Base-by-base conservation (phyloP, 2,113 vertebrate species). In the Acinonyx jubatus region DNA sequence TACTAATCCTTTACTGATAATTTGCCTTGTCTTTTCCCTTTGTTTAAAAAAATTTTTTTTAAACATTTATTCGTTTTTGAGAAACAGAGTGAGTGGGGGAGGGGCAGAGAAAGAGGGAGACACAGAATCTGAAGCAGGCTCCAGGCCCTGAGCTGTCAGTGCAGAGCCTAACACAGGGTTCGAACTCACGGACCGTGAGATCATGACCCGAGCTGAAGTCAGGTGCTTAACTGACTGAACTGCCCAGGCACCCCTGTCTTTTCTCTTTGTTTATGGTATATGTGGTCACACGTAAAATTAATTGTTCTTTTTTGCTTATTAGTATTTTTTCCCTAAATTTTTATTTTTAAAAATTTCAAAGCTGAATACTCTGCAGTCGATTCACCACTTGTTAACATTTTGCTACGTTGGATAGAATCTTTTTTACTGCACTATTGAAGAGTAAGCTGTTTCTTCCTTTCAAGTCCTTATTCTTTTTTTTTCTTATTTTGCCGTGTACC, bases 311-410 rank as follows among this genome's bases (percentile, higher is more conserved):
- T 91, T 91, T 78, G 15, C 5, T 76, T 38, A 61, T 88, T 16
- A 36, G 25, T 69, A 57, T 61, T 91, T 93, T 93, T 85, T 50
- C 5, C 10, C 18, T 41, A 78, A 69, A 65, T 83, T 55, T 76
- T 94, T 84, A 79, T 80, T 92, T 85, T 66, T 79, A 89, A 90
- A 80, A 92, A 50, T 85, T 89, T 96, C 36, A 92, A 92, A 12
- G 52, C 83, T 66, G 12, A 78, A 27, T 69, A 41, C 41, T 61
- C 3, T 55, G 16, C 15, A 31, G 48, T 69, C n/a, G 48, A 63
- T 36, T 86, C 15, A 41, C 65, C 55, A 73, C 25, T 79, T 89
- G n/a, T 50, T 94, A 66, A 45, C 31, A 61, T 52, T 92, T 96
- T 69, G 27, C 50, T 66, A 41, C 23, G 29, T 92, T 89, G 92